Evolutionary conservation across 2,888 invertebrate genomes (phyloP).

Genomic region (Cetonia aurata): DNA sequence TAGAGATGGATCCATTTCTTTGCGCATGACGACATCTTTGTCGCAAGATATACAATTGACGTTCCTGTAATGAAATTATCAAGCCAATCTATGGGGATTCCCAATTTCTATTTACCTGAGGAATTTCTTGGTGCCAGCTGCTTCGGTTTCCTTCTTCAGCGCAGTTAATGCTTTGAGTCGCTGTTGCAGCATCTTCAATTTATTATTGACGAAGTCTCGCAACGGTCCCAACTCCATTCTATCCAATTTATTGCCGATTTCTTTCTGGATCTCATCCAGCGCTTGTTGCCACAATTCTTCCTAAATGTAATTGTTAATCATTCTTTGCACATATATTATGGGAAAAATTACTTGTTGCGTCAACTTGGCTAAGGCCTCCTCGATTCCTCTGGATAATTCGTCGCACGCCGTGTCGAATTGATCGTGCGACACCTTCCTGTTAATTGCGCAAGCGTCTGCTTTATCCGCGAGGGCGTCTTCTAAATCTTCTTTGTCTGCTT

Average conservation of each 20-base stretch:
- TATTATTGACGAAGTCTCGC: conserved; percentile 74
- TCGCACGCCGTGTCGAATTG: conserved; percentile 79
- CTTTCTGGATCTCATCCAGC: conserved; percentile 75
- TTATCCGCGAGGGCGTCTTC: conserved; percentile 81
- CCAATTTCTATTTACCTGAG: conserved; percentile 67
- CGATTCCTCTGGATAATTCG: conserved; percentile 74
- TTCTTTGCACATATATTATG: background rate
- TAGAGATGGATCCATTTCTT: conserved; percentile 68
- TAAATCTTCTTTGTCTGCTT: conserved; percentile 79
- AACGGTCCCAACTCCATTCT: conserved; percentile 75
- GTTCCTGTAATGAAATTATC: conserved; percentile 67
- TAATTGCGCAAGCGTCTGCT: conserved; percentile 77
- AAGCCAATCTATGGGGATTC: background rate
- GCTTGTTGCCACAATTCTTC: conserved; percentile 76
- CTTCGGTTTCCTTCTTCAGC: conserved; percentile 74
- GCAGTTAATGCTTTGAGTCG: conserved; percentile 73
- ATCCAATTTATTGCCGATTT: conserved; percentile 77
- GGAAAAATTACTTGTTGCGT: conserved; percentile 68
- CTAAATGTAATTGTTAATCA: conserved; percentile 57
- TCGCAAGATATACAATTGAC: conserved; percentile 85
- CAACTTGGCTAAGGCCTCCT: conserved; percentile 74
- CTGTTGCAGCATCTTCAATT: conserved; percentile 73
- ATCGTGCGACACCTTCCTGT: conserved; percentile 80
- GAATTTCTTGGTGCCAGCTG: conserved; percentile 79
- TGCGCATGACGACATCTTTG: conserved; percentile 79